Percentiles rank a stretch among this genome's conserved stretches.
Evolutionary conservation across 2,888 invertebrate genomes (phyloP).

Genomic region (Nomada ferruginata): DNA sequence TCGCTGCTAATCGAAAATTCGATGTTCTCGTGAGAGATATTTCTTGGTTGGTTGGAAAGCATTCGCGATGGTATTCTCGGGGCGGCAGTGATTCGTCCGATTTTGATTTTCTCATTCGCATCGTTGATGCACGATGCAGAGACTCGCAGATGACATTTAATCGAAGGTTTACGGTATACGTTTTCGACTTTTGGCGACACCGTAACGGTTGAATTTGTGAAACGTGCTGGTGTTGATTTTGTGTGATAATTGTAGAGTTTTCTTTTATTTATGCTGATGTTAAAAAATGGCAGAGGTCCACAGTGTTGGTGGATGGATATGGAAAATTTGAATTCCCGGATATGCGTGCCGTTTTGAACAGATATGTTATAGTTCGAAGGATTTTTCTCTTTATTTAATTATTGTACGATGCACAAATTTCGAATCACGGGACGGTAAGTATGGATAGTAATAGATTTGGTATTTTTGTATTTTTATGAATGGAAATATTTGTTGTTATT

Average conservation of each 20-base stretch:
- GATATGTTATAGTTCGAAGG: background rate
- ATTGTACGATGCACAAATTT: constrained; percentile 34
- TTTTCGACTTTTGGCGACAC: background rate
- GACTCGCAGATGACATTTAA: background rate
- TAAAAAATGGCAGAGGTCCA: background rate
- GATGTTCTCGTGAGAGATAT: background rate
- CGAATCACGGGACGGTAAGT: constrained; percentile 37
- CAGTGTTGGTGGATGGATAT: background rate
- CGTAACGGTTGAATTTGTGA: background rate
- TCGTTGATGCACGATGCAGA: background rate
- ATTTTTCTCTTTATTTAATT: background rate
- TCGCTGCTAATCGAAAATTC: background rate
- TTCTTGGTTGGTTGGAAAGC: background rate
- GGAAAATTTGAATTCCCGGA: background rate
- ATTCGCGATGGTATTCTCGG: background rate
- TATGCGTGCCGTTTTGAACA: background rate
- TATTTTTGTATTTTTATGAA: background rate
- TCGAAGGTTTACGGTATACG: background rate
- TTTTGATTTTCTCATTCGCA: background rate
- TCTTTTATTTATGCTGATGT: background rate
- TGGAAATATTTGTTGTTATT: background rate
- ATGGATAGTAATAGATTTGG: background rate
- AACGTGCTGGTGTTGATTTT: constrained; percentile 19
- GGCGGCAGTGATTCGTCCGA: constrained; percentile 14
- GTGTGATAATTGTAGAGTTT: constrained; percentile 1